These are phyloP conservation scores for Antigone vipio DNA, from an alignment of 2,113 vertebrate species.

Conservation along the genomic window DNA sequence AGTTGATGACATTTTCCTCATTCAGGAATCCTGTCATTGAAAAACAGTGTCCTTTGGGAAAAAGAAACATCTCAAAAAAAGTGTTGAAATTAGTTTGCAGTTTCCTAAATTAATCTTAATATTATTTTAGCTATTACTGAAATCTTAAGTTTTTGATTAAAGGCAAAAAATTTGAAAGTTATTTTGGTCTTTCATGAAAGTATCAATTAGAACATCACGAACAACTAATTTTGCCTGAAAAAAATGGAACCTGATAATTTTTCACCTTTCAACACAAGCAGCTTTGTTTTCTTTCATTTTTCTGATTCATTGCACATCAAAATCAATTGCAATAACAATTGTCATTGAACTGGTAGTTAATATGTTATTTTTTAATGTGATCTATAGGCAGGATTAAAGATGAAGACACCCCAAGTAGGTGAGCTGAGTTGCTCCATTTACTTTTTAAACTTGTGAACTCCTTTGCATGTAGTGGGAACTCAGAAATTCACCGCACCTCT, in stretches of 20 bases:
- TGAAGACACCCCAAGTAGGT: background rate
- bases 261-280: background rate
- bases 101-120: background rate
- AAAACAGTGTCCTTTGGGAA: background rate
- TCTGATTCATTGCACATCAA: background rate
- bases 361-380: background rate
- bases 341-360: background rate
- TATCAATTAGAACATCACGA: background rate
- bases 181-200: background rate
- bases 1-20: background rate
- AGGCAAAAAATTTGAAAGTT: background rate
- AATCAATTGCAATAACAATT: background rate
- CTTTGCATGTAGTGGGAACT: background rate
- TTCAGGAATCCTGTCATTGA: background rate
- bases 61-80: background rate
- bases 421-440: background rate
- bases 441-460: background rate
- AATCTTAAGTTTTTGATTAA: background rate
- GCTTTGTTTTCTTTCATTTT: background rate
- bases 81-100: background rate
- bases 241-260: background rate
- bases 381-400: background rate
- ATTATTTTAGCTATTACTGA: background rate
- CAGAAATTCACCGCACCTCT: background rate
- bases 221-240: background rate